A percentile compares a stretch with the other conserved stretches of the same genome.
These are phyloP conservation scores for Diplazon laetatorius DNA, from an alignment of 2,888 invertebrate genomes.

Conservation along the genomic window DNA sequence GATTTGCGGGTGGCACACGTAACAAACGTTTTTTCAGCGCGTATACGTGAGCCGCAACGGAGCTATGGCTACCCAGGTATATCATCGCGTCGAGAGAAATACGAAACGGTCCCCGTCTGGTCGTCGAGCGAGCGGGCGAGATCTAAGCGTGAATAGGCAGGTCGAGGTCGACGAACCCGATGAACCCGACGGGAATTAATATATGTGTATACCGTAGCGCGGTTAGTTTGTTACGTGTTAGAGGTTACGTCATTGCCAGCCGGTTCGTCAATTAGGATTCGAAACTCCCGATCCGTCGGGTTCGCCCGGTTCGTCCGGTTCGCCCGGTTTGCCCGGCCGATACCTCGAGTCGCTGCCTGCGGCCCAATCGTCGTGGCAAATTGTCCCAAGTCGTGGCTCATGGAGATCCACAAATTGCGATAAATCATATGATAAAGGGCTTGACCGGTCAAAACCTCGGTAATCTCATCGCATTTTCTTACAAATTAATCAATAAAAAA, in stretches of 20 bases:
- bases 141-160: conserved; percentile 70
- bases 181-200: conserved; percentile 68
- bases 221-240: conserved; percentile 69
- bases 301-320: too few species aligned
- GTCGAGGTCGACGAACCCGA: conserved; percentile 66
- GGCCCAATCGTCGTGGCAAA: too few species aligned
- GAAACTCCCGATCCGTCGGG: too few species aligned
- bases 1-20: conserved; percentile 33
- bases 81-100: conserved; percentile 6
- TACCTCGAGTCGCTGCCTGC: not conserved
- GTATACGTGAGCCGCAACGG: too few species aligned
- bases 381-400: too few species aligned
- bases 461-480: too few species aligned
- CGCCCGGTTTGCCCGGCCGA: too few species aligned
- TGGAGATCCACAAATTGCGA: conserved; percentile 15
- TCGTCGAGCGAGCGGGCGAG: conserved; percentile 41
- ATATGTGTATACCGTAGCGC: conserved; percentile 63
- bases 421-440: conserved; percentile 14
- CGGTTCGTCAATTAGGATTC: conserved; percentile 62
- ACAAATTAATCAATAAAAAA: too few species aligned
- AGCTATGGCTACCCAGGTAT: too few species aligned
- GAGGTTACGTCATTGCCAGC: conserved; percentile 73
- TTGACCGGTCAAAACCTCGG: conserved; percentile 7
- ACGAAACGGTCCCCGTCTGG: conserved; percentile 22
- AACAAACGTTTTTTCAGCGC: too few species aligned